Conservation (phyloP, 1,140 invertebrate genomes). For the Magallana gigas region DNA sequence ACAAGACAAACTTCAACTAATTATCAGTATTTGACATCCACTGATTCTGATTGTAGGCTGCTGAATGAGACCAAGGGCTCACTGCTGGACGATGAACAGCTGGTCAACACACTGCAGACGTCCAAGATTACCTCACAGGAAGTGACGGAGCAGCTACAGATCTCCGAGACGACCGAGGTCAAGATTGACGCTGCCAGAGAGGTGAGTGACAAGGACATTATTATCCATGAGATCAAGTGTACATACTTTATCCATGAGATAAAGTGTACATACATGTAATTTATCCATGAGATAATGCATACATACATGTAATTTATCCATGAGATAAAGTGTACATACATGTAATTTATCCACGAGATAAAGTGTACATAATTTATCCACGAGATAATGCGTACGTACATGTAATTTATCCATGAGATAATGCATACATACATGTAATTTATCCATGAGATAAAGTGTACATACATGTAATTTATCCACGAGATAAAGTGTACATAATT, state of each 20-base stretch:
- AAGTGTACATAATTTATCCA: too few relatives aligned
- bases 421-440: too few relatives aligned
- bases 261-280: too few relatives aligned
- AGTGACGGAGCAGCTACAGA: constrained; percentile 81
- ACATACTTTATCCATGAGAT: background rate
- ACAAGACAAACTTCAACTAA: background rate
- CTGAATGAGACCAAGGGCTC: constrained; percentile 85
- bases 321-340: too few relatives aligned
- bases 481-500: too few relatives aligned
- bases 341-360: too few relatives aligned
- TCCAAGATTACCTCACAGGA: constrained; percentile 80
- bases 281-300: too few relatives aligned
- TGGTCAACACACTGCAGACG: constrained; percentile 80
- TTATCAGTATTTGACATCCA: background rate
- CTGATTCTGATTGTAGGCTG: constrained; percentile 73
- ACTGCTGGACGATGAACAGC: constrained; percentile 80
- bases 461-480: too few relatives aligned
- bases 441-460: too few relatives aligned
- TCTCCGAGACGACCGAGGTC: constrained; percentile 88
- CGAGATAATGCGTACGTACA: too few relatives aligned
- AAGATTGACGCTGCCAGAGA: constrained; percentile 91
- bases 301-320: too few relatives aligned
- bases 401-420: too few relatives aligned
- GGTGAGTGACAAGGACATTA: constrained; percentile 70
- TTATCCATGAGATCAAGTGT: constrained; percentile 83